Base-by-base conservation (phyloP, 2,888 invertebrate species). In the Erynnis tages region DNA sequence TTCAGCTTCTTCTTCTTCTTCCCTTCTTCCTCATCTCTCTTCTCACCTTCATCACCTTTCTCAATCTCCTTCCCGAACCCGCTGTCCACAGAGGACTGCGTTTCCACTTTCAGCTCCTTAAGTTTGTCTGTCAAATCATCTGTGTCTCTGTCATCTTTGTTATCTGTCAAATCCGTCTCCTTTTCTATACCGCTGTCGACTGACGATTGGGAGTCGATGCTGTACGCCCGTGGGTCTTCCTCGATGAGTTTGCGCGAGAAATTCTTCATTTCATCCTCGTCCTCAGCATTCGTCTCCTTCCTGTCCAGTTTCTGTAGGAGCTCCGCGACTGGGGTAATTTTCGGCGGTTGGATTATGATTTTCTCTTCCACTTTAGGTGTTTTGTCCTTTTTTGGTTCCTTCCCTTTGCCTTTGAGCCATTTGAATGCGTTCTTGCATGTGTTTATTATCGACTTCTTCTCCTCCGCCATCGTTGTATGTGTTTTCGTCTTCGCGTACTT, bases 121-220 rank as follows among this genome's bases (percentile, higher is more conserved):
- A 67, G 44, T 32, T 53, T 55, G 27, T 35, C 55, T 14, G n/a
- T 44, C 41, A 50, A 37, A 1, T 55, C 43, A 21, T 58, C 53
- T 25, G 37, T 27, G 0, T 69, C 66, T 35, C 65, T 54, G 4
- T 57, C 61, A 5, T 53, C 57, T n/a, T n/a, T n/a, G n/a, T n/a
- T n/a, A n/a, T n/a, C n/a, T n/a, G n/a, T n/a, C n/a, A n/a, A n/a
- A 2, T 58, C 58, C 7, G 48, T 34, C 5, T 55, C 49, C 32
- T 69, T 70, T 1, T 85, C 86, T 0, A 76, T 65, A 0, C 88
- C 88, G 17, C 87, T 87, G 60, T 87, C 87, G 30, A 77, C 70
- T 0, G 88, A 87, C 0, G 77, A 73, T 2, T 86, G 79, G 0
- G 85, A 85, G 8, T 78, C 66, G 1, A 76, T 75, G 27, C 82